Conservation (phyloP, 23 tunicate genomes). For the Oikopleura albicans region DNA sequence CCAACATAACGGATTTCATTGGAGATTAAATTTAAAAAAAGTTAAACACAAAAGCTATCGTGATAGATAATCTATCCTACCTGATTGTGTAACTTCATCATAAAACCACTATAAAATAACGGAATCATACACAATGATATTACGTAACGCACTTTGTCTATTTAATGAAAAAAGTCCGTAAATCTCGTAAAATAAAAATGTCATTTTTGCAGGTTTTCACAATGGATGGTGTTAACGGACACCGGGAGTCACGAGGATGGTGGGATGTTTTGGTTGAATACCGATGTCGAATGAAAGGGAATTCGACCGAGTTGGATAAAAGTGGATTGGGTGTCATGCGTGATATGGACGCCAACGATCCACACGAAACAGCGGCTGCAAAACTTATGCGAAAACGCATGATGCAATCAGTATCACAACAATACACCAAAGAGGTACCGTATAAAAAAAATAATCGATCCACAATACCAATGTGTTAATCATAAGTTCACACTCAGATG, state of each 20-base stretch:
- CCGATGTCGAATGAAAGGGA: not conserved
- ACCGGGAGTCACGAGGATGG: not conserved
- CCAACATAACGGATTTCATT: no score
- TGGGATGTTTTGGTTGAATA: not conserved
- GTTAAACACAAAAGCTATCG: no score
- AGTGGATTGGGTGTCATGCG: not conserved
- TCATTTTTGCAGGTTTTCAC: not conserved
- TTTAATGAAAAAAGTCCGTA: no score
- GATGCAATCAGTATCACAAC: not conserved
- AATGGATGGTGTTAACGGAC: not conserved
- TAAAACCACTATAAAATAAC: no score
- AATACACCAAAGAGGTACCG: not conserved
- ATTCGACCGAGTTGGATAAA: not conserved
- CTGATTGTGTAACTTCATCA: no score
- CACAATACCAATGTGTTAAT: no score
- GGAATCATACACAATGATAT: no score
- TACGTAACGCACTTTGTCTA: no score
- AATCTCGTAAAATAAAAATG: not conserved
- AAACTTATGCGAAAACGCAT: not conserved
- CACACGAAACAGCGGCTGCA: not conserved
- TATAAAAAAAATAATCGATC: no score
- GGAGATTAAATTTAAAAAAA: no score
- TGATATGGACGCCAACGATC: not conserved
- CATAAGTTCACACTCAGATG: no score
- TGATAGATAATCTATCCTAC: no score